Conservation (phyloP, 1,140 invertebrate species). For the Orchesella cincta region DNA sequence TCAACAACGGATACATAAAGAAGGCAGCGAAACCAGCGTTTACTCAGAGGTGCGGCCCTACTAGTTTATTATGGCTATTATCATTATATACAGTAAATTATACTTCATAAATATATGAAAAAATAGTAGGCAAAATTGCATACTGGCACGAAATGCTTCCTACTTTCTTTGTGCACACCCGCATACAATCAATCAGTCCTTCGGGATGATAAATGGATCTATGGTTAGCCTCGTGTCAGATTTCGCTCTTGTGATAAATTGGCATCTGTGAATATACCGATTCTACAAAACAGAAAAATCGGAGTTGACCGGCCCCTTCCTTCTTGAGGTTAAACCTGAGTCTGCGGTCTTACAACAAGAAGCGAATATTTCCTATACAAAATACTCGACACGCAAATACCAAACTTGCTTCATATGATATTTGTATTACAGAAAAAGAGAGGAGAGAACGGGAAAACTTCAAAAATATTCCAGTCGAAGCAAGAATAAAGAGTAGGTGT, state of each 20-base stretch:
- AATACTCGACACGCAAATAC: constrained; percentile 2
- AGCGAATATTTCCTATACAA: constrained; percentile 38
- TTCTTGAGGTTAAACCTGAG: constrained; percentile 38
- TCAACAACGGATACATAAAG: not conserved
- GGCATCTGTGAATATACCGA: not conserved
- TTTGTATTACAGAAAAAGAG: too few relatives aligned
- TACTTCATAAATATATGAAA: constrained; percentile 11
- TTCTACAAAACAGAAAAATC: constrained; percentile 26
- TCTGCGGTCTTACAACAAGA: constrained; percentile 37
- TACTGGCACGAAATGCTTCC: constrained; percentile 15
- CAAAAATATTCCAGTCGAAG: not conserved
- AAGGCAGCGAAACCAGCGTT: not conserved
- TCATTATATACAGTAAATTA: constrained; percentile 15
- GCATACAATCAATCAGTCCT: constrained; percentile 26
- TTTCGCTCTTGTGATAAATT: constrained; percentile 20
- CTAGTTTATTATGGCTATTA: constrained; percentile 9
- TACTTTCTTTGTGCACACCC: not conserved
- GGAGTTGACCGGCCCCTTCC: constrained; percentile 37
- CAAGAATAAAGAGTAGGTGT: not conserved
- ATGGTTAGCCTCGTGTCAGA: constrained; percentile 26
- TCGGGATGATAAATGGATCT: constrained; percentile 25
- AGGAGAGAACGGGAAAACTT: not conserved
- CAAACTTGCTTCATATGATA: not conserved
- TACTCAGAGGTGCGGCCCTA: not conserved
- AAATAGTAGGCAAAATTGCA: constrained; percentile 2